These are phyloP conservation scores for Agraylea sexmaculata DNA, from an alignment of 1,140 invertebrate genomes.

Conservation along the genomic window DNA sequence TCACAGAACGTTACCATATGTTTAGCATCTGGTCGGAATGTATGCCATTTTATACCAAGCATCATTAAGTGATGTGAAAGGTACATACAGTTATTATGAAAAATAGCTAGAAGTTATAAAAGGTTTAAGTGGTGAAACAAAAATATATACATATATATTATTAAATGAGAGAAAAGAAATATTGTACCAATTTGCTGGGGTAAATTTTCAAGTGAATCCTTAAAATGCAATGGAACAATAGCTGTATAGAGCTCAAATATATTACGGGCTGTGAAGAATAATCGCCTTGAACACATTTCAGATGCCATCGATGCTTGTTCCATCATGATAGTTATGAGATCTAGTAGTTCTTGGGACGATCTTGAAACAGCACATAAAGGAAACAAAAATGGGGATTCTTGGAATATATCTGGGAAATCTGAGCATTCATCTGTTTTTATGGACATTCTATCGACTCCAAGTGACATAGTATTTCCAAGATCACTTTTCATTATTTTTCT, in stretches of 20 bases:
- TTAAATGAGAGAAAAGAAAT: conserved; percentile 12
- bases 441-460: conserved; percentile 27
- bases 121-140: not conserved
- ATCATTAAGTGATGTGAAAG: conserved; percentile 63
- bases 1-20: conserved; percentile 34
- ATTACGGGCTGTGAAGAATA: conserved; percentile 59
- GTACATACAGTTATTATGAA: conserved; percentile 89
- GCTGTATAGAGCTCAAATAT: conserved; percentile 70
- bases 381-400: conserved; percentile 35
- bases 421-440: conserved; percentile 29
- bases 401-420: conserved; percentile 24
- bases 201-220: conserved; percentile 63
- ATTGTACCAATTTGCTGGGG: conserved; percentile 67
- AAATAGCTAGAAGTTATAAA: conserved; percentile 54
- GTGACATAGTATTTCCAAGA: conserved; percentile 60
- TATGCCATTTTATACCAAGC: conserved; percentile 47
- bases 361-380: conserved; percentile 38
- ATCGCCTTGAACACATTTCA: conserved; percentile 45
- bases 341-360: conserved; percentile 50
- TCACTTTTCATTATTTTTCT: conserved; percentile 67
- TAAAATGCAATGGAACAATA: conserved; percentile 67
- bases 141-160: conserved; percentile 8
- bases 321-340: conserved; percentile 58
- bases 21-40: too few species aligned
- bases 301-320: conserved; percentile 53